Evolutionary conservation across 2,797 vertebrate genomes (phyloP).

Genomic region (Dendrocincla fuliginosa): DNA sequence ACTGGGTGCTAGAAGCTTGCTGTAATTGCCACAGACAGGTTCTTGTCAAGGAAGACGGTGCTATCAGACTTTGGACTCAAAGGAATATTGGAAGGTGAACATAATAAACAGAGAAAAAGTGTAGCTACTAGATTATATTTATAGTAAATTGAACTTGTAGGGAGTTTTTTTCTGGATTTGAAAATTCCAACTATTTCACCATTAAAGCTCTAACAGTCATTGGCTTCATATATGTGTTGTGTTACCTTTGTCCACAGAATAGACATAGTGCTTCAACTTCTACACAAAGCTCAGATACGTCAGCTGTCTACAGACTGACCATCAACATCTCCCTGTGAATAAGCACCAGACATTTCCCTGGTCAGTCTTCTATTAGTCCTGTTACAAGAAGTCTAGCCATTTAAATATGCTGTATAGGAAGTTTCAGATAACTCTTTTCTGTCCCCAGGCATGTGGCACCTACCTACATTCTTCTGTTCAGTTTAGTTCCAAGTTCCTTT

Average conservation of each 20-base stretch:
- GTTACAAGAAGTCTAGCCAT: background rate
- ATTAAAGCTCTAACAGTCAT: background rate
- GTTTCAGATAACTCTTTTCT: background rate
- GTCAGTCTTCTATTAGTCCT: background rate
- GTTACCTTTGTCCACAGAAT: background rate
- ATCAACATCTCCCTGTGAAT: background rate
- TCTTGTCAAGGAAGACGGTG: fast-evolving
- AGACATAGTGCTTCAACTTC: background rate
- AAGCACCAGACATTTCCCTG: background rate
- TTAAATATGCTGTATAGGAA: background rate
- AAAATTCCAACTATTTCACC: background rate
- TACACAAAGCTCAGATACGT: background rate
- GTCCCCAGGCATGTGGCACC: background rate
- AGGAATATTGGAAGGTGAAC: background rate
- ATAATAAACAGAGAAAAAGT: background rate
- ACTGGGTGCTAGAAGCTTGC: background rate
- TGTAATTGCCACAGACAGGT: fast-evolving
- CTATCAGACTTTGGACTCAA: background rate
- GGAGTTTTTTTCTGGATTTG: background rate
- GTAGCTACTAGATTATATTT: background rate
- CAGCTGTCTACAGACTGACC: background rate
- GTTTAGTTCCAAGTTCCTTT: background rate
- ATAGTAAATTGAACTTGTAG: background rate
- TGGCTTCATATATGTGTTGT: background rate
- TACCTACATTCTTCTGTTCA: background rate